Base-by-base conservation (phyloP, 1,140 invertebrate species). In the Zaprionus camerounensis region DNA sequence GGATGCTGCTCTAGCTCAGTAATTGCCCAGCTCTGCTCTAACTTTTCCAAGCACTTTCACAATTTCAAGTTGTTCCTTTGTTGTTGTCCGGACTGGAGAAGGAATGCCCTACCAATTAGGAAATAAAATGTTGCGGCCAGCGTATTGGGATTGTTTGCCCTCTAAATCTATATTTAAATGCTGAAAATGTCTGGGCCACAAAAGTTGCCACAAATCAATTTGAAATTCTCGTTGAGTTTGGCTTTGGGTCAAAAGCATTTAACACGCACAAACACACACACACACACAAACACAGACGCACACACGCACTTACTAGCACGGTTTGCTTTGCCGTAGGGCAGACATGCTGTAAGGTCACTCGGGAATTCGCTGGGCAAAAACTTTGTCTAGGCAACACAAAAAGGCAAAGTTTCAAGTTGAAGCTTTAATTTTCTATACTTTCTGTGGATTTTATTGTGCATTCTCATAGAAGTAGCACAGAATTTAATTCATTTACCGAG, bases 121-220 rank as follows among this genome's bases (percentile, higher is more conserved):
- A 49, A 17, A 36, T 56, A 56, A 64, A 64, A 64, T 51, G 62
- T 64, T 64, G 49, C 34, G 36, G 53, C 67, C 49, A 36, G 51
- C 51, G 31, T 62, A 61, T 64, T 64, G 36, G 41, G 51, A 34
- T 59, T 64, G 58, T 75, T 64, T 38, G 59, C 28, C 12, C 58
- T 49, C 58, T 24, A 57, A 71, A 75, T 75, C 67, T 71, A 63
- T 71, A 75, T 75, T 71, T 75, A 75, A 71, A 71, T 71, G 61
- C 53, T 36, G 58, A 62, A 75, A 75, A 69, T 69, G 66, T 74
- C 67, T 75, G 49, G 58, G 68, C 72, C 67, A 75, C 61, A 75
- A 71, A 75, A 75, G 72, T 64, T 64, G 41, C 72, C 67, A 75
- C 64, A 71, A 75, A 75, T 75, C 68, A 75, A 75, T 75, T 75